Evolutionary conservation across 2,888 invertebrate genomes (phyloP), one percentile per base, ranked within the genome.

Genomic region (Notocelia uddmanniana): DNA sequence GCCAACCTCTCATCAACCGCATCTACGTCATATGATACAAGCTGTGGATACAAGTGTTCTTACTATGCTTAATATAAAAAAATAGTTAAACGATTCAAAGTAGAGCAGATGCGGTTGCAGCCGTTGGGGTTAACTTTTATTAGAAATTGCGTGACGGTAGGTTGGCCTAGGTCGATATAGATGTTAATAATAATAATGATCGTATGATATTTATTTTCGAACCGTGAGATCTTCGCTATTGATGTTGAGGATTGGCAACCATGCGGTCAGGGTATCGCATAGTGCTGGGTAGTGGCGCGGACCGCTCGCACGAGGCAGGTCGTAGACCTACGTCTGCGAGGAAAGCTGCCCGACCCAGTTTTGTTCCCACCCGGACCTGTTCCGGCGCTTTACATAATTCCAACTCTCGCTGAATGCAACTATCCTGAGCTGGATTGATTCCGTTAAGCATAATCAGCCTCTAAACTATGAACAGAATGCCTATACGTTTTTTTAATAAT

Each of bases 301-400:
- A 37, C 59, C 21, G 18, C n/a, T 18, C 26, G 37, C 15, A 18
- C 31, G 45, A 63, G 37, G 54, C 58, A 19, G 45, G 31, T 55
- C 62, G 82, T 72, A 83, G 83, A 83, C 84, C 81, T 76, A 69
- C 74, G 74, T 80, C 78, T 77, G 76, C 57, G 76, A 85, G 87
- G 89, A 90, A 90, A 91, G 79, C 78, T 78, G 74, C 78, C 81
- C 89, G 90, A 89, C 90, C 90, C 87, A 89, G 84, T 85, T 89
- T 79, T 79, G 77, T 79, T 76, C 80, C 76, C 62, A 74, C 77
- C 73, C 75, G 76, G 80, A 81, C 81, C 77, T 68, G 82, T 83
- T 83, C 77, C 76, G 66, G 79, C 73, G 76, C 76, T 82, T 85
- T 85, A 84, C 83, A 84, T 85, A 85, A 85, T 78, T 77, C 79